phyloP scores from a whole-genome alignment of 2,113 vertebrate genomes.

The Glaucidium brasilianum region DNA sequence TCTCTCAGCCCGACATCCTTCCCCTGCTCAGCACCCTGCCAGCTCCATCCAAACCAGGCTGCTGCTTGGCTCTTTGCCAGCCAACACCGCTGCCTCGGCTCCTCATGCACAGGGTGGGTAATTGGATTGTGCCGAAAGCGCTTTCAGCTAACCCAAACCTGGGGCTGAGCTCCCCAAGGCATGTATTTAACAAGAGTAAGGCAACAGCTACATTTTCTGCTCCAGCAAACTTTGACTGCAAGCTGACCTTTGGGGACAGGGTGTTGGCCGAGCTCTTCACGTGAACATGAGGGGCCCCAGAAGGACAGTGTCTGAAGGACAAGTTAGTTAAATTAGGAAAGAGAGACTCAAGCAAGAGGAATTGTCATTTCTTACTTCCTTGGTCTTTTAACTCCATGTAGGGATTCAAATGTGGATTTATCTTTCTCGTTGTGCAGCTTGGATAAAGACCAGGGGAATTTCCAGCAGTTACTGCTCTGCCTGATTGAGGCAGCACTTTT shows the following conservation, averaged over 20 bases:
- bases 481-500: background rate
- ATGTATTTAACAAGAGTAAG: background rate
- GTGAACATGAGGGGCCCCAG: background rate
- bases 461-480: background rate
- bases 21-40: background rate
- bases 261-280: background rate
- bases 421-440: background rate
- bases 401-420: background rate
- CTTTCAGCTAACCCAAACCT: background rate
- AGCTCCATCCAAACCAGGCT: background rate
- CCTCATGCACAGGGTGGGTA: rapidly evolving
- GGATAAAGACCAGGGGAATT: background rate
- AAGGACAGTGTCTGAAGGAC: background rate
- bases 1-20: background rate
- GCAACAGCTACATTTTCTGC: background rate
- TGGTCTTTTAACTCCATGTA: rapidly evolving
- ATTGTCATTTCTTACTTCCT: background rate
- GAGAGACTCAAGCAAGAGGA: background rate
- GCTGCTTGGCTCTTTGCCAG: background rate
- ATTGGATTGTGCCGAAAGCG: background rate
- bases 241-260: background rate
- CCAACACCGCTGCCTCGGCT: background rate
- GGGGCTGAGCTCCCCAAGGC: background rate
- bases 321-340: background rate
- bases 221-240: background rate